These are phyloP conservation scores for Leucoraja erinaceus DNA, from an alignment of 2,113 vertebrate species.

Conservation along the genomic window DNA sequence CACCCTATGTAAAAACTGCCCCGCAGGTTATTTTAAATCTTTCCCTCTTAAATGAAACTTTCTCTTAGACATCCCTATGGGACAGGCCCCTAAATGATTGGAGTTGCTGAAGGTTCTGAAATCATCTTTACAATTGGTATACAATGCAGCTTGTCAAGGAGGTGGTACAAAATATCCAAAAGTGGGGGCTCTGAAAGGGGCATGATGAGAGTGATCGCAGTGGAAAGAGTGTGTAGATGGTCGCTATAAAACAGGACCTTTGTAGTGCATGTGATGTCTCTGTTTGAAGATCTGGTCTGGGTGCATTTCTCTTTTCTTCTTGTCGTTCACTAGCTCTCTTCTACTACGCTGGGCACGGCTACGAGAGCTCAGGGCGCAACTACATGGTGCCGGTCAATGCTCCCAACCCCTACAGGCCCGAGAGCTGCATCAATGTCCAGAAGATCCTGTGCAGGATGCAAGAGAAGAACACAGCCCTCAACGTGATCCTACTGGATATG, in stretches of 20 bases:
- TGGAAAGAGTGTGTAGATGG: neutral
- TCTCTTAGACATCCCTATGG: too few relatives aligned
- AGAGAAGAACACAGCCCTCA: constrained; percentile 63
- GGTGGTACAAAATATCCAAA: neutral
- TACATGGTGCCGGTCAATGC: constrained; percentile 76
- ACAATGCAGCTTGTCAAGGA: neutral
- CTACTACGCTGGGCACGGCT: constrained; percentile 80
- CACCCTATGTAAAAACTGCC: too few relatives aligned
- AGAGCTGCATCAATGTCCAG: constrained; percentile 77
- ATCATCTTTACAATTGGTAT: neutral
- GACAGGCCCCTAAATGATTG: neutral
- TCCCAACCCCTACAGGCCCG: constrained; percentile 66
- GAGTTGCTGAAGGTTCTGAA: neutral
- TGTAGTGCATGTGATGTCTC: neutral
- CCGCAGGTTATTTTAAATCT: too few relatives aligned
- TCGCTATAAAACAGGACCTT: neutral
- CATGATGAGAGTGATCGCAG: neutral
- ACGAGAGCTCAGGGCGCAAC: constrained; percentile 69
- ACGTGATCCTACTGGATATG: constrained; percentile 72
- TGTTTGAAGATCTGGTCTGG: neutral
- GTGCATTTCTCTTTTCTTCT: neutral
- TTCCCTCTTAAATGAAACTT: too few relatives aligned
- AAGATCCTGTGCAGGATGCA: constrained; percentile 73
- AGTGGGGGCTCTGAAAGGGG: neutral
- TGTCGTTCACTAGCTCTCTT: constrained; percentile 61